phyloP scores from a whole-genome alignment of 92 coral and sea anemone genomes.

The Parazoanthus atlanticus region DNA sequence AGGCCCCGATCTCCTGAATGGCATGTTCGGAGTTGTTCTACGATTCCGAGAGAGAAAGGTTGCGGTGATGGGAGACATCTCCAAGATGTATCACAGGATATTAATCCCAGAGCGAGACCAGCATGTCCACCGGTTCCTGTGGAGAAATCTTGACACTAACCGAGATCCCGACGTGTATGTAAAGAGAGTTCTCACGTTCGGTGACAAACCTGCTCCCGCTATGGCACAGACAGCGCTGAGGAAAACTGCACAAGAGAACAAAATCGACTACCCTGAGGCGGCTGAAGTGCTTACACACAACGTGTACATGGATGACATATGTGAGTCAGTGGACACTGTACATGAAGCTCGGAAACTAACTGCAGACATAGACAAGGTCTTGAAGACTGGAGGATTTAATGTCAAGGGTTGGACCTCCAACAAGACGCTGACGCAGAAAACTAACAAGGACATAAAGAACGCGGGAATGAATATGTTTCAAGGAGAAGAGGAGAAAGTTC shows the following conservation, averaged over 20 bases:
- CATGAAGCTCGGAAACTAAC: too few species aligned
- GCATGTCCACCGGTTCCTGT: conserved; percentile 67
- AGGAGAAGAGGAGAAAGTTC: conserved; percentile 40
- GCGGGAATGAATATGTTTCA: not conserved
- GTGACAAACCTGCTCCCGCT: conserved; percentile 77
- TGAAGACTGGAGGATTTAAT: not conserved
- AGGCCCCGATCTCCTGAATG: conserved; percentile 61
- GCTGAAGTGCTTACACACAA: conserved; percentile 42
- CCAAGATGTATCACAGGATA: conserved; percentile 63
- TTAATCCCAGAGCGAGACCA: conserved; percentile 61
- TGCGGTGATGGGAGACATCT: conserved; percentile 57
- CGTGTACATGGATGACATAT: conserved; percentile 21
- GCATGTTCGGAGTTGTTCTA: conserved; percentile 58
- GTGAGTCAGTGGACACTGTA: too few species aligned
- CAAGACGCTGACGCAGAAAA: conserved; percentile 23
- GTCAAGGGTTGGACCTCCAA: conserved; percentile 43
- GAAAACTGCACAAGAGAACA: conserved; percentile 61
- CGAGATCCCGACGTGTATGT: conserved; percentile 57
- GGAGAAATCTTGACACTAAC: conserved; percentile 59
- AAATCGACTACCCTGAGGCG: conserved; percentile 49
- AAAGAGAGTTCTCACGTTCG: conserved; percentile 58
- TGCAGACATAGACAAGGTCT: too few species aligned
- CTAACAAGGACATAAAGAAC: not conserved
- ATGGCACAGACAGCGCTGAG: conserved; percentile 68
- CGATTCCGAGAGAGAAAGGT: conserved; percentile 58